Evolutionary conservation across 2,113 vertebrate genomes (phyloP).

Genomic region (Chloroceryle aenea): DNA sequence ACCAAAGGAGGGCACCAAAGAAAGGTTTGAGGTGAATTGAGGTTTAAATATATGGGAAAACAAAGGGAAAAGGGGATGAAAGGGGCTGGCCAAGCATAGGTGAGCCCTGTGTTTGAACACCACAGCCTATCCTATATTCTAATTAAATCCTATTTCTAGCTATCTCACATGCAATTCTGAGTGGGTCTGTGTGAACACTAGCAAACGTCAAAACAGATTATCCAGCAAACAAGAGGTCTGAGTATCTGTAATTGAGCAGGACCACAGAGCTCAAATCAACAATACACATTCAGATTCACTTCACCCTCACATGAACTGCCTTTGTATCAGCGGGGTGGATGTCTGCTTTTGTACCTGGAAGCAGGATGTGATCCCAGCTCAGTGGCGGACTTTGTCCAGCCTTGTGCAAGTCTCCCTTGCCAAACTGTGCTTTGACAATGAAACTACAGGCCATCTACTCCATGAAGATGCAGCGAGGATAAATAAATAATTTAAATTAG

Average conservation of each 20-base stretch:
- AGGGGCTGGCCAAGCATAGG: neutral
- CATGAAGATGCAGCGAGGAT: neutral
- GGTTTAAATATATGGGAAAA: neutral
- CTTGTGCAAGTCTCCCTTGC: neutral
- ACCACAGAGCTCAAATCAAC: neutral
- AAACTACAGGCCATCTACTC: neutral
- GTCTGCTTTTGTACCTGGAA: neutral
- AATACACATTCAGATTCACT: neutral
- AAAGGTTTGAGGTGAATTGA: neutral
- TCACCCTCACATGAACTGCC: neutral
- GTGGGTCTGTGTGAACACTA: neutral
- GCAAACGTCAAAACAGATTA: neutral
- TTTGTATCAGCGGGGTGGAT: fast-evolving
- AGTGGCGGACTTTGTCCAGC: neutral
- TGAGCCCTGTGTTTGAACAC: neutral
- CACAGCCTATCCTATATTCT: neutral
- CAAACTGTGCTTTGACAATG: neutral
- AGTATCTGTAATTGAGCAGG: neutral
- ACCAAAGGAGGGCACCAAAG: neutral
- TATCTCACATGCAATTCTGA: fast-evolving
- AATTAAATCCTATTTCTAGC: neutral
- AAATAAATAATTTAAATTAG: neutral
- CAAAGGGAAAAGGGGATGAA: neutral
- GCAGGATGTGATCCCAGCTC: neutral
- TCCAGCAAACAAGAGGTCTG: neutral